These are phyloP conservation scores for Sinella curviseta DNA, from an alignment of 1,140 invertebrate species.

Conservation along the genomic window DNA sequence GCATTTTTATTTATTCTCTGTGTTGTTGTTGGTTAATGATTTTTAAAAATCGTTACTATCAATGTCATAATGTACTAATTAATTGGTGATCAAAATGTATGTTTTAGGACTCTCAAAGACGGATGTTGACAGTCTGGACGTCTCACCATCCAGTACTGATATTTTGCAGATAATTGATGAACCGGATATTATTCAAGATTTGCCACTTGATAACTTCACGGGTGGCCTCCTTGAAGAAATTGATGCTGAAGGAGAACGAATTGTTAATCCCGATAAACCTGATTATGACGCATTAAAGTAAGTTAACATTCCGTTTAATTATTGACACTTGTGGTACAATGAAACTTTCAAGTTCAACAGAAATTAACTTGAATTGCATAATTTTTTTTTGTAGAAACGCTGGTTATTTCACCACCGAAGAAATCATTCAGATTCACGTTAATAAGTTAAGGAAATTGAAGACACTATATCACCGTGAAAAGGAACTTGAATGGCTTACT, in stretches of 20 bases:
- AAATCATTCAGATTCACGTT: neutral
- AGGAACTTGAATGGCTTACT: neutral
- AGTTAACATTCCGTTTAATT: neutral
- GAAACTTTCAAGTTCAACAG: neutral
- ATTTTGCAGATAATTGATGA: neutral
- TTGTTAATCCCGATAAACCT: neutral
- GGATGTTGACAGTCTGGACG: neutral
- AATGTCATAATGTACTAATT: too few relatives aligned
- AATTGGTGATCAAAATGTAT: neutral
- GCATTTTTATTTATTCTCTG: conserved; percentile 5
- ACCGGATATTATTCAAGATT: neutral
- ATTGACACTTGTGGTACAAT: too few relatives aligned
- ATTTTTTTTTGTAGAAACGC: neutral
- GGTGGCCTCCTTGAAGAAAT: neutral
- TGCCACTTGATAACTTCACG: neutral
- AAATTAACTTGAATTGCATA: too few relatives aligned
- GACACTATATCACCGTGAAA: neutral
- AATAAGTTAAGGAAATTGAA: neutral
- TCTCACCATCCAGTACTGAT: neutral
- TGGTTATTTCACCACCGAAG: neutral
- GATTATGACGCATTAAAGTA: conserved; percentile 17
- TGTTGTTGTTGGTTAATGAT: neutral
- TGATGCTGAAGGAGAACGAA: conserved; percentile 7
- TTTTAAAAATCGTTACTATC: neutral
- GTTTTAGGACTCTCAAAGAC: neutral